A percentile compares a stretch with the other conserved stretches of the same genome.
phyloP scores from a whole-genome alignment of 2,113 vertebrate species.

The Chinchilla lanigera region DNA sequence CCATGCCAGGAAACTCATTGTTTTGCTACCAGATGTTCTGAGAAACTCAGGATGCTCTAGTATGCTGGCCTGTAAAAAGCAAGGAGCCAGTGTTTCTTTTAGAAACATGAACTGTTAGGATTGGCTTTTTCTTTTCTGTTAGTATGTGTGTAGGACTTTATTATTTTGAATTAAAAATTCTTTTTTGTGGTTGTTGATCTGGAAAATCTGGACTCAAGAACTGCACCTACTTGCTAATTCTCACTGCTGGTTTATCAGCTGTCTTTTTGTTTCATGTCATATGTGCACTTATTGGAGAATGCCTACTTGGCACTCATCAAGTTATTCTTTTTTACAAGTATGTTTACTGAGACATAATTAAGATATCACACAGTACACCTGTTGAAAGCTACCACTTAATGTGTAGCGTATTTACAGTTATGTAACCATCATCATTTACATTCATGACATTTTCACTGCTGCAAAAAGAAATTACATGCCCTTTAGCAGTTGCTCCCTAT shows the following conservation, averaged over 20 bases:
- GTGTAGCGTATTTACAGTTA: background rate
- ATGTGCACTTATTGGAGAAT: background rate
- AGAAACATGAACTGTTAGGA: background rate
- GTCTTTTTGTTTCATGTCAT: background rate
- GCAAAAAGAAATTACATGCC: background rate
- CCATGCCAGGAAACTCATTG: background rate
- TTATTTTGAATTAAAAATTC: background rate
- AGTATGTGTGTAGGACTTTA: background rate
- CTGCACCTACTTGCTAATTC: background rate
- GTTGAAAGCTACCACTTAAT: background rate
- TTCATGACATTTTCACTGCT: background rate
- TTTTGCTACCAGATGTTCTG: background rate
- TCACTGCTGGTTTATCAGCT: background rate
- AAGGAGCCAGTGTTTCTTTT: background rate
- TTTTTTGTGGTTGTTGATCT: background rate
- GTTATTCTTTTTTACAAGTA: background rate
- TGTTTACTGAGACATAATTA: background rate
- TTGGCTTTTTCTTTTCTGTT: conserved; percentile 9
- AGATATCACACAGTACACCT: background rate
- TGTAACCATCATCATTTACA: background rate
- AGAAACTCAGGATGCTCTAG: background rate
- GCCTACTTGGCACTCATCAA: background rate
- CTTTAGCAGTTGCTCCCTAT: background rate
- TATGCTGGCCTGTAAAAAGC: background rate
- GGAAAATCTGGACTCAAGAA: background rate